A percentile compares a stretch with the other conserved stretches of the same genome.
Conservation (phyloP, 92 coral and sea anemone genomes). For the Pocillopora meandrina region DNA sequence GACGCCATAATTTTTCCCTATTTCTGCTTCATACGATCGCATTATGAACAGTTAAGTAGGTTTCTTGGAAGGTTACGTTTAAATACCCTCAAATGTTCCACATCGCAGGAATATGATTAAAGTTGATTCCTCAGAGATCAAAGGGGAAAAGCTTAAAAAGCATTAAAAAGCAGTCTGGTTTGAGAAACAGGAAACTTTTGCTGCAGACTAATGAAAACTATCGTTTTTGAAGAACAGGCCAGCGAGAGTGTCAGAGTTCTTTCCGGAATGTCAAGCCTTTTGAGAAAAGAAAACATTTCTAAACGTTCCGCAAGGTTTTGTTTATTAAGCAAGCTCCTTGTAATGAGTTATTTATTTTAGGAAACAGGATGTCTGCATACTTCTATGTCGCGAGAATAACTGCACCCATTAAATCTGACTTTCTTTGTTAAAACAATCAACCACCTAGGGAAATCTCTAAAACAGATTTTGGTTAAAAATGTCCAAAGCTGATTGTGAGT, state of each 20-base stretch:
- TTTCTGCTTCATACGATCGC: no score
- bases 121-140: not conserved
- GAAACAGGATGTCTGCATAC: not conserved
- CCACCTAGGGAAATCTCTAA: not conserved
- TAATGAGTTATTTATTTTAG: not conserved
- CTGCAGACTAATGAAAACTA: not conserved
- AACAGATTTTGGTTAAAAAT: not conserved
- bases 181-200: not conserved
- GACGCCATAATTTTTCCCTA: no score
- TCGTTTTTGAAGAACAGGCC: not conserved
- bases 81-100: no score
- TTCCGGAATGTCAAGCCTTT: conserved; percentile 7
- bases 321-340: not conserved
- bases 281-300: not conserved
- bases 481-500: not conserved
- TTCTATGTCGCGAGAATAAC: not conserved
- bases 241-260: not conserved
- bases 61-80: no score
- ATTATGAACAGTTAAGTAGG: no score
- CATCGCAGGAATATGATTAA: no score
- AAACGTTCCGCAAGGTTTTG: not conserved
- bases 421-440: not conserved
- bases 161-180: not conserved
- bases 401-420: no score
- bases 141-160: not conserved